Base-by-base conservation (phyloP, 2,888 invertebrate species). In the Dendrolimus pini region DNA sequence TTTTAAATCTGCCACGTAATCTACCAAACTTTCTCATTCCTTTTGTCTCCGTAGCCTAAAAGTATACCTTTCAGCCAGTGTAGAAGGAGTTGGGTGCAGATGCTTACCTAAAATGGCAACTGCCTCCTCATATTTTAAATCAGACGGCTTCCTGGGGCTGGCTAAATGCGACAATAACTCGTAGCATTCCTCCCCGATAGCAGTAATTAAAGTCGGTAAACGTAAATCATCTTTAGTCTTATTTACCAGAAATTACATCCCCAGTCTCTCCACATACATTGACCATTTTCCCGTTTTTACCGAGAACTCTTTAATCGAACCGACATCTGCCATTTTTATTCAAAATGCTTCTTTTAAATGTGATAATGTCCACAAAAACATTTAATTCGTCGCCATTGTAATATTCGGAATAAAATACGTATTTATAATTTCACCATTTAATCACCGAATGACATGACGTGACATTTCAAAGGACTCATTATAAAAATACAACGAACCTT, bases 151-250 rank as follows among this genome's bases (percentile, higher is more conserved):
- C 9, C 56, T 57, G 1, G 66, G 65, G 53, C 65, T 65, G 0
- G 65, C 60, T 1, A 66, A 56, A 18, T 62, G 62, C 1, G 41
- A 54, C 1, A 66, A 47, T 10, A 65, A n/a, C 9, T 65, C 65
- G 14, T 65, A 65, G 0, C 65, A 60, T n/a, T 61, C 62, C 8
- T 63, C 64, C 0, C 65, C 65, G 54, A 66, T 62, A 0, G 53
- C 41, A 0, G 68, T 56, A 3, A 66, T 66, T 7, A 66, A 12
- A 1, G 65, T 68, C 1, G 66, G 68, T 12, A 66, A 42, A 18
- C 10, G 30, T 61, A 56, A 7, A 52, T 55, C 58, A 1, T 56
- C 53, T 55, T 41, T 9, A 10, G 57, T 47, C 10, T 55, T 41
- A n/a, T 57, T 57, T 7, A 55, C 55, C 1, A 55, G 7, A 12